These are phyloP conservation scores for Enteromius radiatus DNA, from an alignment of 2,797 vertebrate genomes.

Conservation along the genomic window DNA sequence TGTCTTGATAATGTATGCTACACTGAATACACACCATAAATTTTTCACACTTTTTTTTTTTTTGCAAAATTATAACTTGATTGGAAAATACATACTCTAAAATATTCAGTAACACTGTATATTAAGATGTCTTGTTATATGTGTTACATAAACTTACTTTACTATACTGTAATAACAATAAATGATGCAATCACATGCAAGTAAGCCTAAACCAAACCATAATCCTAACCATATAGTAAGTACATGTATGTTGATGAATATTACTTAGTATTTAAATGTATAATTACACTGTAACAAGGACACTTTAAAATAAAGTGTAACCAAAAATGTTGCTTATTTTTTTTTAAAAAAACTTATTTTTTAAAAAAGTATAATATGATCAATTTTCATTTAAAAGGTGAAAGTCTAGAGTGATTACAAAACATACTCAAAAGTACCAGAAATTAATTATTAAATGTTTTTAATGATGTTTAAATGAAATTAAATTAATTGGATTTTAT, in stretches of 20 bases:
- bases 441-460: not conserved
- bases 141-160: not conserved
- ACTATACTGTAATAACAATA: not conserved
- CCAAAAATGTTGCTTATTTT: too few species aligned
- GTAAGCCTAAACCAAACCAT: not conserved
- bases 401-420: not conserved
- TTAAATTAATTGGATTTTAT: too few species aligned
- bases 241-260: not conserved
- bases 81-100: not conserved
- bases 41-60: not conserved
- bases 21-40: not conserved
- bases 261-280: not conserved
- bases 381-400: not conserved
- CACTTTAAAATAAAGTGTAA: too few species aligned
- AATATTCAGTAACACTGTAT: not conserved
- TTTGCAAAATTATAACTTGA: not conserved
- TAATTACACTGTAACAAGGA: not conserved
- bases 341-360: too few species aligned
- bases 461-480: not conserved
- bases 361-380: not conserved
- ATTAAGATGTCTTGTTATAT: not conserved
- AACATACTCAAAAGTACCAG: not conserved
- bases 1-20: constrained; percentile 23
- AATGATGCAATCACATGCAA: not conserved
- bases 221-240: not conserved